phyloP scores from a whole-genome alignment of 2,888 invertebrate species.

The Agapostemon virescens region DNA sequence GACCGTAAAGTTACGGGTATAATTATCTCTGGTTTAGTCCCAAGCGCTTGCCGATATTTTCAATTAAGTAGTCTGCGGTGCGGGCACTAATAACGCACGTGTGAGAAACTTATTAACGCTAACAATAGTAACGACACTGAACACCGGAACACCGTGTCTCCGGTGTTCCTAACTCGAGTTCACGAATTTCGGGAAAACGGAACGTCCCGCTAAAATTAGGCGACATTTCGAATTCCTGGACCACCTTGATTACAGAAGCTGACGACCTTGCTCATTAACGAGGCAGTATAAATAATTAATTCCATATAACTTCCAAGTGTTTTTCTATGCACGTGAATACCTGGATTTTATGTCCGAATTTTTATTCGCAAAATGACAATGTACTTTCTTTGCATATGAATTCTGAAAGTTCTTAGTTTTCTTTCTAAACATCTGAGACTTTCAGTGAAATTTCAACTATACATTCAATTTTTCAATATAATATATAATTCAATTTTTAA shows the following conservation, averaged over 20 bases:
- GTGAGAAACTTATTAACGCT: constrained; percentile 31
- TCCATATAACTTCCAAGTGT: neutral
- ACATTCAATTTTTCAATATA: no score
- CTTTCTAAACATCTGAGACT: neutral
- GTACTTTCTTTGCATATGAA: neutral
- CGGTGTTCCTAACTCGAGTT: constrained; percentile 37
- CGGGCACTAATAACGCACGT: constrained; percentile 1
- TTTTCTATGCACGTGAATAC: neutral
- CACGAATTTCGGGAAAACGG: constrained; percentile 22
- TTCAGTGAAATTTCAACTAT: neutral
- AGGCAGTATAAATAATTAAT: neutral
- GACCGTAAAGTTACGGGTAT: neutral
- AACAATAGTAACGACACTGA: constrained; percentile 7
- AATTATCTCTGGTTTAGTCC: neutral
- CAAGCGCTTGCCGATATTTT: constrained; percentile 18
- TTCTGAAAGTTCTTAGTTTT: neutral
- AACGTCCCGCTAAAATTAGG: neutral
- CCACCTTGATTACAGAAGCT: neutral
- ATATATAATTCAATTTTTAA: neutral
- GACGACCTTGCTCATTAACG: constrained; percentile 1
- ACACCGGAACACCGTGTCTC: constrained; percentile 17
- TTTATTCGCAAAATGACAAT: neutral
- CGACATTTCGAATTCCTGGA: neutral
- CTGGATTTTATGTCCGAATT: neutral
- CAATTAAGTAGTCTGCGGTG: constrained; percentile 11